Evolutionary conservation across 2,888 invertebrate species (phyloP).

Genomic region (Xestia rhomboidea): DNA sequence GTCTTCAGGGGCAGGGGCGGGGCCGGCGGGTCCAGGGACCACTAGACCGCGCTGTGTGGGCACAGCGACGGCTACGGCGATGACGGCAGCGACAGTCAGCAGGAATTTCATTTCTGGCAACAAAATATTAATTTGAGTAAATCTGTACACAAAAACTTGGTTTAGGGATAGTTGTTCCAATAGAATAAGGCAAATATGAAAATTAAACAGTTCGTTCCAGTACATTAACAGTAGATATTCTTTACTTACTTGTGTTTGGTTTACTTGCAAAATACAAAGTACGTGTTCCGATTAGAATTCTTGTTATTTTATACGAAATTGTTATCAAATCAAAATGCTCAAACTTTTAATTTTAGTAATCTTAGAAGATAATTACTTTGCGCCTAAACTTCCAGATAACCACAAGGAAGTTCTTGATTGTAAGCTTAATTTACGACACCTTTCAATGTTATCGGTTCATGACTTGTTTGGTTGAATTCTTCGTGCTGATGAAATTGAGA

Average conservation of each 20-base stretch:
- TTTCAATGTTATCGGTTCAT: constrained; percentile 23
- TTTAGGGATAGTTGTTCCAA: background rate
- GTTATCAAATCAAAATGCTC: constrained; percentile 53
- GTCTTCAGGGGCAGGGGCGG: constrained; percentile 39
- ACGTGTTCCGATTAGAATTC: constrained; percentile 37
- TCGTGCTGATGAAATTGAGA: background rate
- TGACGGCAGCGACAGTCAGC: constrained; percentile 52
- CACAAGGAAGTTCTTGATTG: constrained; percentile 23
- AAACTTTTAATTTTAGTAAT: constrained; percentile 25
- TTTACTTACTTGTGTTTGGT: constrained; percentile 60
- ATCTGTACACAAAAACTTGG: background rate
- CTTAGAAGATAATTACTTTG: constrained; percentile 15
- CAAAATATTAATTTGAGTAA: constrained; percentile 26
- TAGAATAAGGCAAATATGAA: background rate
- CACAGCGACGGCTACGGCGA: constrained; percentile 59
- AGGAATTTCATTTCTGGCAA: constrained; percentile 62
- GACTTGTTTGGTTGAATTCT: constrained; percentile 1
- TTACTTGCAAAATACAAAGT: constrained; percentile 58
- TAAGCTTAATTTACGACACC: constrained; percentile 32
- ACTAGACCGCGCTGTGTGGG: constrained; percentile 59
- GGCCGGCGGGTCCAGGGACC: constrained; percentile 51
- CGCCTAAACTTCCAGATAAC: constrained; percentile 20
- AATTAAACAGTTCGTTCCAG: background rate
- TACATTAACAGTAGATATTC: background rate
- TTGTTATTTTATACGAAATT: constrained; percentile 55